Percentiles rank a stretch among this genome's conserved stretches.
Evolutionary conservation across 2,888 invertebrate genomes (phyloP).

Genomic region (Dicranocentrus wangi): DNA sequence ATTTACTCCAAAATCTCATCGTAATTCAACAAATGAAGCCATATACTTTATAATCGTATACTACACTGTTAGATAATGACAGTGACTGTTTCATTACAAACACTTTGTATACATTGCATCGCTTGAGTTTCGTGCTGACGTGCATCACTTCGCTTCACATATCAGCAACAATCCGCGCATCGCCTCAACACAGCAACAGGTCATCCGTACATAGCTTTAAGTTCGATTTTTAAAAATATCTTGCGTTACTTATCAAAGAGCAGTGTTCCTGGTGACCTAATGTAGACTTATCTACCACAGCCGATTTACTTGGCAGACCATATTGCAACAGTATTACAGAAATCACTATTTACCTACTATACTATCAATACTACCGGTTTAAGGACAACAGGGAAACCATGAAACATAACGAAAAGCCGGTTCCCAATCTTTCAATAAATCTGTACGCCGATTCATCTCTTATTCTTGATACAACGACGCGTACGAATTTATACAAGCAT

Average conservation of each 20-base stretch:
- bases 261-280: conserved; percentile 62
- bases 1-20: conserved; percentile 55
- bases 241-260: conserved; percentile 46
- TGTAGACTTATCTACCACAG: conserved; percentile 53
- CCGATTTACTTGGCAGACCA: conserved; percentile 59
- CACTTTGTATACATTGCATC: neutral
- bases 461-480: conserved; percentile 18
- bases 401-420: conserved; percentile 47
- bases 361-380: conserved; percentile 55
- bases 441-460: conserved; percentile 40
- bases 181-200: neutral
- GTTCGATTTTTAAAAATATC: conserved; percentile 52
- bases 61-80: conserved; percentile 38
- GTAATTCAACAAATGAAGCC: conserved; percentile 52
- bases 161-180: too few relatives aligned
- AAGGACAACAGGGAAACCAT: conserved; percentile 49
- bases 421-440: conserved; percentile 54
- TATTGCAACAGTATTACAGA: conserved; percentile 63
- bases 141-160: conserved; percentile 12
- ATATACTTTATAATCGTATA: conserved; percentile 22
- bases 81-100: conserved; percentile 38
- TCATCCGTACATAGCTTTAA: conserved; percentile 26
- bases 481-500: neutral
- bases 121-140: too few relatives aligned
- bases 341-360: conserved; percentile 49